Percentiles rank a stretch among this genome's conserved stretches.
Evolutionary conservation across 2,113 vertebrate species (phyloP).

Genomic region (Oryzias woworae): DNA sequence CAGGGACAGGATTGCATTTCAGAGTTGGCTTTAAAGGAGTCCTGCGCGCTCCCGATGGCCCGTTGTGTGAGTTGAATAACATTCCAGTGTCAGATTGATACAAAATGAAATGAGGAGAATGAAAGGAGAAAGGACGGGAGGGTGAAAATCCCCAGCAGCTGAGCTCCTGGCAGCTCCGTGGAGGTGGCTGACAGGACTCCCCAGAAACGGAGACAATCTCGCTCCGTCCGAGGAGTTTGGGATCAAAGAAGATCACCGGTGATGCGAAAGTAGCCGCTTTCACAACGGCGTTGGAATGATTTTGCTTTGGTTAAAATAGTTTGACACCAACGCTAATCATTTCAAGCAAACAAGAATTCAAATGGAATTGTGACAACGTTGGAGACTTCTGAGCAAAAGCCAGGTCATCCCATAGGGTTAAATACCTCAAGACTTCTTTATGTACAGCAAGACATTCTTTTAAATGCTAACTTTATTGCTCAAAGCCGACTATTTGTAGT

Average conservation of each 20-base stretch:
- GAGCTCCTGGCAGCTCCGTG: conserved; percentile 26
- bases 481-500: too few relatives aligned
- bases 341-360: conserved; percentile 22
- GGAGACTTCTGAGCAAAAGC: not conserved
- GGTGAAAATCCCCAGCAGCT: conserved; percentile 25
- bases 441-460: too few relatives aligned
- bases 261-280: conserved; percentile 27
- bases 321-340: conserved; percentile 6
- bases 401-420: conserved; percentile 1
- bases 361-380: not conserved
- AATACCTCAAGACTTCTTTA: not conserved
- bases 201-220: conserved; percentile 53
- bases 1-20: conserved; percentile 51
- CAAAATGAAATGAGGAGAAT: conserved; percentile 53
- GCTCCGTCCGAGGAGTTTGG: conserved; percentile 29
- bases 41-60: conserved; percentile 25
- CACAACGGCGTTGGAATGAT: conserved; percentile 40
- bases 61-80: conserved; percentile 52
- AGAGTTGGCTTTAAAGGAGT: conserved; percentile 59
- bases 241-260: conserved; percentile 35
- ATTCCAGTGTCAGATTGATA: conserved; percentile 57
- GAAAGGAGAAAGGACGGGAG: conserved; percentile 38
- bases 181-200: conserved; percentile 58
- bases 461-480: too few relatives aligned
- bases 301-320: conserved; percentile 33